Evolutionary conservation across 2,797 vertebrate species (phyloP).

Genomic region (Lophius americanus): DNA sequence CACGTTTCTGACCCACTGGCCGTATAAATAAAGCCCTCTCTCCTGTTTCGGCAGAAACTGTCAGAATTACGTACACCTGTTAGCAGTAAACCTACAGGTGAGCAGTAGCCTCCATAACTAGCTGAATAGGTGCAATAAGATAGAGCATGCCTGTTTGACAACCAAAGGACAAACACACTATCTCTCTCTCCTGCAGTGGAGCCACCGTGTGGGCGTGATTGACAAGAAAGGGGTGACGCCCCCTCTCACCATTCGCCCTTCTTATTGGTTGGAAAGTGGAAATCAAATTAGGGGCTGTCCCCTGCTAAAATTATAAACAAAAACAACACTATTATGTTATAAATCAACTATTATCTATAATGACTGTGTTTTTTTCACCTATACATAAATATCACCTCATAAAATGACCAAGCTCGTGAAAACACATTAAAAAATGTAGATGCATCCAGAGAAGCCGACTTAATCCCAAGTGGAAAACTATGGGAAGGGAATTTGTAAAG

Average conservation of each 20-base stretch:
- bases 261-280: slow-evolving; percentile 61
- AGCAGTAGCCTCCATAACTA: slow-evolving; percentile 4
- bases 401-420: not conserved
- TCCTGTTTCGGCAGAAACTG: not conserved
- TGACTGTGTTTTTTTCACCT: no score
- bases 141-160: slow-evolving; percentile 30
- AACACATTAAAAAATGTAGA: no score
- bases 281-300: slow-evolving; percentile 58
- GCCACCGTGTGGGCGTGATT: slow-evolving; percentile 52
- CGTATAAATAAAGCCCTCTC: not conserved
- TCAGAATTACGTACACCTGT: not conserved
- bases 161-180: slow-evolving; percentile 37
- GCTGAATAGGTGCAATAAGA: slow-evolving; percentile 23
- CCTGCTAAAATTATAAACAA: slow-evolving; percentile 10
- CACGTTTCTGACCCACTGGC: no score
- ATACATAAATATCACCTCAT: not conserved
- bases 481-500: slow-evolving; percentile 9
- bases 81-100: not conserved
- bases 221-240: slow-evolving; percentile 35
- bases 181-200: slow-evolving; percentile 39
- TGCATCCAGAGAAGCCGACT: not conserved
- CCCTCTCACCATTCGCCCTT: slow-evolving; percentile 18
- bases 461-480: not conserved
- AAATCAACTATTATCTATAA: not conserved
- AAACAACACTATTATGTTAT: slow-evolving; percentile 7